These are phyloP conservation scores for Rhinoderma darwinii DNA, from an alignment of 2,113 vertebrate species.

Conservation along the genomic window DNA sequence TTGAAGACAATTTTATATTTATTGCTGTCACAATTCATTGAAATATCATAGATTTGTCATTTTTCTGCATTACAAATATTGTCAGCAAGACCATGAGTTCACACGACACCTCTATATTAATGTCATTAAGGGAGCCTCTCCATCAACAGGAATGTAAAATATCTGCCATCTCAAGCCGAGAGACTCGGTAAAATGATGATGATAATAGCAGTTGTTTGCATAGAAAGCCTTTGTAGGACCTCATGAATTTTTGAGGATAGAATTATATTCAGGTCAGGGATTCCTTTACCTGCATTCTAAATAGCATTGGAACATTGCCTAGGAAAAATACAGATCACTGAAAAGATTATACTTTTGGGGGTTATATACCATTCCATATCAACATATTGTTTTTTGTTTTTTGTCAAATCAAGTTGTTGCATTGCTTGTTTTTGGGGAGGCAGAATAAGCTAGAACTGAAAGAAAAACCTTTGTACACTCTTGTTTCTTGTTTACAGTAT, in stretches of 20 bases:
- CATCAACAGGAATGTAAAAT: slow-evolving; percentile 26
- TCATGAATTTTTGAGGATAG: slow-evolving; percentile 43
- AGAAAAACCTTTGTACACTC: neutral
- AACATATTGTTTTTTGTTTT: slow-evolving; percentile 9
- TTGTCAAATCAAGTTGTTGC: neutral
- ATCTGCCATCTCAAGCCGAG: neutral
- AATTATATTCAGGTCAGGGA: slow-evolving; percentile 38
- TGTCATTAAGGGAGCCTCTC: slow-evolving; percentile 32
- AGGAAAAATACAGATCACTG: slow-evolving; percentile 42
- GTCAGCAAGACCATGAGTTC: neutral
- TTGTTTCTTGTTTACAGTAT: neutral
- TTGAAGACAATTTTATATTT: slow-evolving; percentile 26
- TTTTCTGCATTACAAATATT: slow-evolving; percentile 2
- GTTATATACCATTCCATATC: neutral
- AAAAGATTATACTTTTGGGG: slow-evolving; percentile 13
- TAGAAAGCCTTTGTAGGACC: slow-evolving; percentile 37
- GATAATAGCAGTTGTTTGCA: slow-evolving; percentile 32
- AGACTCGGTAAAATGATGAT: slow-evolving; percentile 37
- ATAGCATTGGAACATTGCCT: slow-evolving; percentile 20
- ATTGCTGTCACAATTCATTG: slow-evolving; percentile 9
- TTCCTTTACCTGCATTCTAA: slow-evolving; percentile 47
- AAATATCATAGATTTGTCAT: slow-evolving; percentile 29
- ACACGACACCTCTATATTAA: slow-evolving; percentile 27
- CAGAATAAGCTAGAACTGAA: neutral
- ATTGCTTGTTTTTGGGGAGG: neutral